These are phyloP conservation scores for Rhogogaster chlorosoma DNA, from an alignment of 2,888 invertebrate genomes.

Conservation along the genomic window DNA sequence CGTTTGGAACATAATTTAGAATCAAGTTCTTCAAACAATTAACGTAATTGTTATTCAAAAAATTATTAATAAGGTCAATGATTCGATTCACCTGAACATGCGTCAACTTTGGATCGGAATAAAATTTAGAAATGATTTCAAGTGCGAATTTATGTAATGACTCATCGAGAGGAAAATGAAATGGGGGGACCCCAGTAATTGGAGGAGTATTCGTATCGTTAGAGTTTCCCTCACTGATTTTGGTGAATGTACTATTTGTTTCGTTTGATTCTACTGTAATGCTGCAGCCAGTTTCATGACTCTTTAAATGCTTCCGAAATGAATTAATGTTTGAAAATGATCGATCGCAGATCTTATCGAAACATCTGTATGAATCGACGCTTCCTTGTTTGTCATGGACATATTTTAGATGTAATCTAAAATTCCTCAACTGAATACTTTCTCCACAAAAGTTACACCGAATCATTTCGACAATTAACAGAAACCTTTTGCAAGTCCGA, in stretches of 20 bases:
- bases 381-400: not conserved
- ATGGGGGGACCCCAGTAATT: not conserved
- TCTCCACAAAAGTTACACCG: not conserved
- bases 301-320: slow-evolving; percentile 4
- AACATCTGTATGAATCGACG: slow-evolving; percentile 5
- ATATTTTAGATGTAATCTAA: slow-evolving; percentile 13
- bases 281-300: not conserved
- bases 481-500: not conserved
- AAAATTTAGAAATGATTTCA: slow-evolving; percentile 5
- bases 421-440: slow-evolving; percentile 10
- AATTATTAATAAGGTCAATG: not conserved
- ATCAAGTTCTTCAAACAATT: not conserved
- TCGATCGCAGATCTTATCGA: not conserved
- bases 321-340: slow-evolving; percentile 4
- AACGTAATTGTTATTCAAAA: not conserved
- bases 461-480: not conserved
- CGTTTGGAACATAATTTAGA: not conserved
- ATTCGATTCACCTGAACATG: not conserved
- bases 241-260: not conserved
- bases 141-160: slow-evolving; percentile 1
- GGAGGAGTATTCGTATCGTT: not conserved
- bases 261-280: not conserved
- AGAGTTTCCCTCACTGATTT: not conserved
- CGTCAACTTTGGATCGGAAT: slow-evolving; percentile 3
- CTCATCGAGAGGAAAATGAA: not conserved